Percentiles rank a stretch among this genome's conserved stretches.
Conservation (phyloP, 2,888 invertebrate species). For the Metacarcinus magister region DNA sequence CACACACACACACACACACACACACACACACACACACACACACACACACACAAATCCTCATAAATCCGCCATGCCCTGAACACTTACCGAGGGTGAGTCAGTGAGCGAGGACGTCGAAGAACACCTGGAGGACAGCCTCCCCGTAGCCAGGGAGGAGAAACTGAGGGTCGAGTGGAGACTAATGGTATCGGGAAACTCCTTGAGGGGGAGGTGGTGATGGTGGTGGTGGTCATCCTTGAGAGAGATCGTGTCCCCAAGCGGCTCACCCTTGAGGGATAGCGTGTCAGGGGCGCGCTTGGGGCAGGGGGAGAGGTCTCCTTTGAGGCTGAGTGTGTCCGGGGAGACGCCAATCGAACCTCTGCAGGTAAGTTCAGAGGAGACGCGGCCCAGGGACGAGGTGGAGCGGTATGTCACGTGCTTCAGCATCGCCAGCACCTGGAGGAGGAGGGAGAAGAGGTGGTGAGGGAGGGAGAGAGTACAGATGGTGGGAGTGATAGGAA, state of each 20-base stretch:
- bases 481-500: neutral
- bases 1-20: neutral
- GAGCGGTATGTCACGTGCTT: slow-evolving; percentile 77
- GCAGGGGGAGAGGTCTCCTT: slow-evolving; percentile 68
- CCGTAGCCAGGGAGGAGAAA: slow-evolving; percentile 70
- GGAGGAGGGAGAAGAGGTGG: neutral
- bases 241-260: slow-evolving; percentile 65
- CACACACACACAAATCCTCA: neutral
- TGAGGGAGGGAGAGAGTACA: neutral
- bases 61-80: neutral
- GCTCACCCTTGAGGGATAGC: slow-evolving; percentile 68
- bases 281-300: slow-evolving; percentile 70
- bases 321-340: slow-evolving; percentile 71
- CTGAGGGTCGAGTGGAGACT: slow-evolving; percentile 76
- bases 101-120: slow-evolving; percentile 70
- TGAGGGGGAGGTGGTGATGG: neutral
- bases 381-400: slow-evolving; percentile 75
- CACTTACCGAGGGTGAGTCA: slow-evolving; percentile 70
- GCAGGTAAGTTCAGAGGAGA: slow-evolving; percentile 69
- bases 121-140: slow-evolving; percentile 74
- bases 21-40: neutral
- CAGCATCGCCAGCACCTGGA: slow-evolving; percentile 64
- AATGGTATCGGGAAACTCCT: slow-evolving; percentile 66
- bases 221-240: slow-evolving; percentile 59
- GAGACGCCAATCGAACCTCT: slow-evolving; percentile 68